Evolutionary conservation across 2,888 invertebrate species (phyloP).

Genomic region (Loripinus fragilis): DNA sequence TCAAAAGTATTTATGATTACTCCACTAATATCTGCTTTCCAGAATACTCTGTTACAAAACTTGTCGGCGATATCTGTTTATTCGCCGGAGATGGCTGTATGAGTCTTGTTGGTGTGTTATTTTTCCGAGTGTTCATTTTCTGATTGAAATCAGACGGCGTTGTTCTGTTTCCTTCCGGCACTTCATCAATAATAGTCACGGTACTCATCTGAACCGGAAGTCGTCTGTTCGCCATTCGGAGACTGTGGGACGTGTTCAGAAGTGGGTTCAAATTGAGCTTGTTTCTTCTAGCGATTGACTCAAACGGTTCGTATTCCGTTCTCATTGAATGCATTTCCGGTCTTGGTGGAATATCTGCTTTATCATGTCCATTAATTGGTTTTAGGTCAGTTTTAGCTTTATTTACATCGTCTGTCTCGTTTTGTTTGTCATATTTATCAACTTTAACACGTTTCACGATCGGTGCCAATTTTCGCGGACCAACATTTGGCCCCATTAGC

Average conservation of each 20-base stretch:
- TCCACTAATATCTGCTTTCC: too few relatives aligned
- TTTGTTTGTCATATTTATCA: constrained; percentile 28
- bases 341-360: constrained; percentile 25
- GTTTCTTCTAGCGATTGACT: constrained; percentile 70
- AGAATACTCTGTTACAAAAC: too few relatives aligned
- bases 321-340: constrained; percentile 62
- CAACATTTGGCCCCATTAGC: constrained; percentile 50
- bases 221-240: constrained; percentile 26
- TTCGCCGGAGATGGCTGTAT: background rate
- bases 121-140: background rate
- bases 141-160: background rate
- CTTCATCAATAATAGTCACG: constrained; percentile 54
- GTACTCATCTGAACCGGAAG: constrained; percentile 45
- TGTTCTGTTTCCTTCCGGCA: background rate
- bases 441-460: constrained; percentile 56
- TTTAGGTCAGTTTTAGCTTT: background rate
- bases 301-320: constrained; percentile 74
- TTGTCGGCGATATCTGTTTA: background rate
- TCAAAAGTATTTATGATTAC: background rate
- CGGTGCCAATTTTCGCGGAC: constrained; percentile 64
- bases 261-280: constrained; percentile 61
- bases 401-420: background rate
- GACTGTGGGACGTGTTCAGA: constrained; percentile 44
- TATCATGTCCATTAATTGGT: background rate
- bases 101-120: background rate